phyloP scores from a whole-genome alignment of 2,797 vertebrate genomes.

The Fundulus diaphanus region DNA sequence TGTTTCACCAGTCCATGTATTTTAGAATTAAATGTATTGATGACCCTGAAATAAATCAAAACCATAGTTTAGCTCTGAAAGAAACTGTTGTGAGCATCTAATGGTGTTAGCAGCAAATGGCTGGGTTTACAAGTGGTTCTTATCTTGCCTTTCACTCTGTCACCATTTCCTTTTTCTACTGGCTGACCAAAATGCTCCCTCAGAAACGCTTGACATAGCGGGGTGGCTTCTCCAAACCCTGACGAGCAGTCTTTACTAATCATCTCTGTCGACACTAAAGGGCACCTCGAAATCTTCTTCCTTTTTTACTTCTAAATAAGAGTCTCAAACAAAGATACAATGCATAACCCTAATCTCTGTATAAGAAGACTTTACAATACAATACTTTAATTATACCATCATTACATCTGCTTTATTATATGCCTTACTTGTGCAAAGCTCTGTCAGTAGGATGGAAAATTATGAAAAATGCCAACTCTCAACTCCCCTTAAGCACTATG shows the following conservation, averaged over 20 bases:
- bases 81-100: not conserved
- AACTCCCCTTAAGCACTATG: slow-evolving; percentile 15
- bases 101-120: not conserved
- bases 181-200: too few species aligned
- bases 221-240: not conserved
- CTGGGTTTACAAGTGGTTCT: too few species aligned
- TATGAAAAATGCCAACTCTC: slow-evolving; percentile 4
- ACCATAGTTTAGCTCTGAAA: not conserved
- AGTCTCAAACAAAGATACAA: not conserved
- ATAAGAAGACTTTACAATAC: not conserved
- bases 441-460: slow-evolving; percentile 11
- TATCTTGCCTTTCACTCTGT: too few species aligned
- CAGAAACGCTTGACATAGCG: not conserved
- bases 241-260: not conserved
- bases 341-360: not conserved
- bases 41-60: not conserved
- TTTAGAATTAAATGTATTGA: not conserved
- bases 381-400: not conserved
- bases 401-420: not conserved
- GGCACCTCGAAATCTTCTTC: not conserved
- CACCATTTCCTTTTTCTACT: not conserved
- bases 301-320: not conserved
- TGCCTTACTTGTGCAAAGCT: not conserved
- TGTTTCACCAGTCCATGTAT: not conserved
- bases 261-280: not conserved